Evolutionary conservation across 2,888 invertebrate species (phyloP).

Genomic region (Nysson spinosus): DNA sequence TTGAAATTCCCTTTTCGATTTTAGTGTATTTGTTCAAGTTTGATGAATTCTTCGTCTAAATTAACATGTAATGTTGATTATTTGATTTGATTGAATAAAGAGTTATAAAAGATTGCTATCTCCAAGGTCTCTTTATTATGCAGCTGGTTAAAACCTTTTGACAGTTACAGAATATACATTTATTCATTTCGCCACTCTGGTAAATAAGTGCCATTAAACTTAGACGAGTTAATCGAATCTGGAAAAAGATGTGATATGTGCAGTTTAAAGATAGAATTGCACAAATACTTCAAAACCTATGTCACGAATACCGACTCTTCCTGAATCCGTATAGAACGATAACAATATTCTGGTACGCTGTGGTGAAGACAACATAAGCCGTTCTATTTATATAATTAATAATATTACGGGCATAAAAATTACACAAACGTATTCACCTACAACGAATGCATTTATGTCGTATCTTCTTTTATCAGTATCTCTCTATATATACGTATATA

Average conservation of each 20-base stretch:
- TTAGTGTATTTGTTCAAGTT: too few species aligned
- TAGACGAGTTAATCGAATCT: conserved; percentile 3
- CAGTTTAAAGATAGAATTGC: conserved; percentile 4
- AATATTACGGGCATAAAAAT: neutral
- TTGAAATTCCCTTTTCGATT: too few species aligned
- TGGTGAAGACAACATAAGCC: too few species aligned
- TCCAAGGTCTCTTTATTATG: conserved; percentile 30
- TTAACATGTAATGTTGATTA: neutral
- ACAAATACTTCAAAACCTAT: conserved; percentile 4
- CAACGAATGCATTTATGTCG: neutral
- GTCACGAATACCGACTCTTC: neutral
- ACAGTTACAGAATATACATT: conserved; percentile 28
- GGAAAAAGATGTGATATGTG: conserved; percentile 32
- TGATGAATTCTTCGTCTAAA: too few species aligned
- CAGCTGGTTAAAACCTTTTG: conserved; percentile 31
- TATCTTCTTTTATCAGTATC: neutral
- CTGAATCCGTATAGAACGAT: neutral
- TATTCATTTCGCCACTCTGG: conserved; percentile 5
- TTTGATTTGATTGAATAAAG: neutral
- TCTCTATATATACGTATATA: neutral
- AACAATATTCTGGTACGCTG: too few species aligned
- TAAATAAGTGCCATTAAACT: conserved; percentile 30
- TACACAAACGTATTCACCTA: neutral
- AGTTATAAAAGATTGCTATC: neutral
- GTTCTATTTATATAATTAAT: too few species aligned